Evolutionary conservation across 2,797 vertebrate species (phyloP).

Genomic region (Dryobates pubescens): DNA sequence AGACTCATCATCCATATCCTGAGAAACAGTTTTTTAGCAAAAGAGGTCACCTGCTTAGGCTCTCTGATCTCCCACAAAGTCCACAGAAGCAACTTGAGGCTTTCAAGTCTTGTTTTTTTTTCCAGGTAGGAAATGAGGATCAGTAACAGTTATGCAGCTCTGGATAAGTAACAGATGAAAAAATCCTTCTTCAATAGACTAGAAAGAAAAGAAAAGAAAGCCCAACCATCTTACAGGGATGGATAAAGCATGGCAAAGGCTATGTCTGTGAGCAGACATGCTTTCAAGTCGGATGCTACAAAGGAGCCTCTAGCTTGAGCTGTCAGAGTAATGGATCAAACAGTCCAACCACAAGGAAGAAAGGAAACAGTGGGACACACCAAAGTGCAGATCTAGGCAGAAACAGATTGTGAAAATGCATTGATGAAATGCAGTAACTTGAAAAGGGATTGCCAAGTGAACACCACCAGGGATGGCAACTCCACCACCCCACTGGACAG

Average conservation of each 20-base stretch:
- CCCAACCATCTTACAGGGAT: not conserved
- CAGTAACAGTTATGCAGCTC: not conserved
- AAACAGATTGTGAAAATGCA: not conserved
- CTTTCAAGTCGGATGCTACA: not conserved
- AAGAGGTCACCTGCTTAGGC: not conserved
- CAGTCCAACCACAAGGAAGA: not conserved
- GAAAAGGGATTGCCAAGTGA: not conserved
- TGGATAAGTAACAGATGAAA: not conserved
- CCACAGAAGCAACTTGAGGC: not conserved
- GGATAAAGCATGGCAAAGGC: not conserved
- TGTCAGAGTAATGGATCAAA: not conserved
- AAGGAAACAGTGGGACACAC: not conserved
- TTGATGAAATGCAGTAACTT: not conserved
- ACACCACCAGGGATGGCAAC: no score
- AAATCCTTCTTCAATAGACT: not conserved
- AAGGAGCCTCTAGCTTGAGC: not conserved
- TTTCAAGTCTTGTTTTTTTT: not conserved
- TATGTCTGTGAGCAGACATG: not conserved
- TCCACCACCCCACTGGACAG: no score
- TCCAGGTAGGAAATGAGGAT: not conserved
- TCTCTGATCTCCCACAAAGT: not conserved
- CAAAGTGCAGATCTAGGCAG: not conserved
- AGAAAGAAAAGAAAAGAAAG: not conserved
- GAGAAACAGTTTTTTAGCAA: not conserved
- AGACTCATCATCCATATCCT: not conserved